These are phyloP conservation scores for Neoniphon sammara DNA, from an alignment of 2,797 vertebrate species.

Conservation along the genomic window DNA sequence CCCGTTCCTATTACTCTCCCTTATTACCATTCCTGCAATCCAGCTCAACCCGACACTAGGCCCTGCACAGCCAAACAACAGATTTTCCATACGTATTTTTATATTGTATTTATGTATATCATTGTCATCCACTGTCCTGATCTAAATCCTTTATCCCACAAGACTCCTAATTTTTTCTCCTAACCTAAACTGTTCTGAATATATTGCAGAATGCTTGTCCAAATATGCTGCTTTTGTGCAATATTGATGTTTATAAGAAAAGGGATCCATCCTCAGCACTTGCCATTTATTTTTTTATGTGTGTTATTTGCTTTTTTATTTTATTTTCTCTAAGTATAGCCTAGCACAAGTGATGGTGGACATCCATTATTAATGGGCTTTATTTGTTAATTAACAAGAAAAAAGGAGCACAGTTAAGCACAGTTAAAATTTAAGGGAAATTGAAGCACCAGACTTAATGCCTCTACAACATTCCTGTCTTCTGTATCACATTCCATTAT, in stretches of 20 bases:
- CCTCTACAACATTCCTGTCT: slow-evolving; percentile 17
- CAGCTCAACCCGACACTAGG: slow-evolving; percentile 36
- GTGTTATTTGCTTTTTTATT: slow-evolving; percentile 34
- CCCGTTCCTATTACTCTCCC: slow-evolving; percentile 2
- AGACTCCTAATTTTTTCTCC: slow-evolving; percentile 24
- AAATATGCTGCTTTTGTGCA: slow-evolving; percentile 77
- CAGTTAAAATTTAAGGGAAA: slow-evolving; percentile 54
- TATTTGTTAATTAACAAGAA: slow-evolving; percentile 34
- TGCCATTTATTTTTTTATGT: slow-evolving; percentile 32
- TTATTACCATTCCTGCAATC: neutral
- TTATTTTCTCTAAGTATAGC: slow-evolving; percentile 39
- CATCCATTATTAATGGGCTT: slow-evolving; percentile 29
- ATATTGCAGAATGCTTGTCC: slow-evolving; percentile 57
- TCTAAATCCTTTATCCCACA: slow-evolving; percentile 11
- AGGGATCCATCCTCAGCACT: slow-evolving; percentile 54
- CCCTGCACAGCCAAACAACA: slow-evolving; percentile 53
- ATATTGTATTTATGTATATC: slow-evolving; percentile 75
- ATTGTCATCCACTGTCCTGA: slow-evolving; percentile 48
- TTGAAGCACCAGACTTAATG: slow-evolving; percentile 27
- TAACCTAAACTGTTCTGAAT: slow-evolving; percentile 29
- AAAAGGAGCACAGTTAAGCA: slow-evolving; percentile 41
- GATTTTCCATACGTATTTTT: slow-evolving; percentile 79
- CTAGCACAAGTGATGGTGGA: slow-evolving; percentile 20
- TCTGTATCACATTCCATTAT: slow-evolving; percentile 19
- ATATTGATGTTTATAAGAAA: slow-evolving; percentile 65